Base-by-base conservation (phyloP, 2,113 vertebrate species). In the Puffinus mauretanicus region DNA sequence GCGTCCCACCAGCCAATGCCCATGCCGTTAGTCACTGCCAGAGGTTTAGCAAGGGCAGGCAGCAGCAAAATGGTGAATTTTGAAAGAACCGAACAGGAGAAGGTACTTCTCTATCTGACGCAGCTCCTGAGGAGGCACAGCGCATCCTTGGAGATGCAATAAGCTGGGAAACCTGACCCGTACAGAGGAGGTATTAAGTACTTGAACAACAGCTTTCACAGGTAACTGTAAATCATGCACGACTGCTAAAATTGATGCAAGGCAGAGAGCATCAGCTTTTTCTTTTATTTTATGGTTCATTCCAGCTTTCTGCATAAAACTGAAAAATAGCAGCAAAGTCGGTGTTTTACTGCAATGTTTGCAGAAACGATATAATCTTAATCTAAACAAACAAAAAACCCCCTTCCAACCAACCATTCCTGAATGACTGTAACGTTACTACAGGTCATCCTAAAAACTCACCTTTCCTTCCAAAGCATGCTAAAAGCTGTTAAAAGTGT, bases 21-120 rank as follows among this genome's bases (percentile, higher is more conserved):
- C 4, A 2, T 0, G 1, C 11, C 0, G 0, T 88, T 64, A 85
- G 70, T 90, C 58, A 49, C 62, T 38, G 82, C 34, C 0, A 3
- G 70, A 42, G 36, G 19, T 34, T 69, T 62, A 57, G 67, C 54
- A 69, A 69, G 89, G 62, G 8, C 40, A 42, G 54, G 32, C 32
- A 30, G 30, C 27, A 65, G 5, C 11, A 2, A 47, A 84, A 19
- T 6, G 3, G 6, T 44, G 51, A 32, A 2, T 47, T 83, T 25
- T 16, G 58, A 13, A 44, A n/a, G 24, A 44, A 6, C 11, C 12
- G 2, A 16, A 44, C 17, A 19, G 2, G 25, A 36, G 49, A 8
- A 26, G 18, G 34, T 30, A 9, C 49, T 46, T 86, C 80, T 87
- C 16, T 11, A 36, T 49, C 51, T 77, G 55, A 62, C 17, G 9